Base-by-base conservation (phyloP, 2,888 invertebrate species). In the Drosophila kuntzei region DNA sequence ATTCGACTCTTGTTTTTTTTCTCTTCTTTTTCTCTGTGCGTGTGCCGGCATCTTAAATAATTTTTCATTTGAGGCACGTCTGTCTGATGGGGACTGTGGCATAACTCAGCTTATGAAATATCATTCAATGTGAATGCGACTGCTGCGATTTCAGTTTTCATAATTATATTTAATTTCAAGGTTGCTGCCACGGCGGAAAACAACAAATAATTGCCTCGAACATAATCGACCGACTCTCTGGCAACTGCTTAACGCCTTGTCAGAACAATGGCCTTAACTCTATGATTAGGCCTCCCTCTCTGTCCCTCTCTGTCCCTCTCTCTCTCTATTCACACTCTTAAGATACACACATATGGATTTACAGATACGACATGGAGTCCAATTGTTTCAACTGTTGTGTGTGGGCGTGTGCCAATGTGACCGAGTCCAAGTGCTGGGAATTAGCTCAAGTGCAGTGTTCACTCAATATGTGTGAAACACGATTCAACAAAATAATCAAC, bases 151-250 rank as follows among this genome's bases (percentile, higher is more conserved):
- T 74, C 47, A 55, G 73, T 71, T 79, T 73, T 75, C 77, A 85
- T 85, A 86, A 86, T 89, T 86, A 87, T 87, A 85, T 89, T 89
- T 86, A 89, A 89, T 86, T 86, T 89, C 89, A 86, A 89, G 85
- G 89, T 81, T 89, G 76, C 55, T 39, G n/a, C 47, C 53, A 43
- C 60, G 65, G 64, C 81, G 74, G 79, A 80, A 87, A 81, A 79
- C 85, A 85, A 81, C 73, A 83, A 67, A 83, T 75, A 75, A 88
- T 83, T 68, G 76, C 70, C 55, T 29, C 41, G 7, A 50, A 50
- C 68, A 76, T 78, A 78, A 86, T 85, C 69, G 85, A 53, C 58
- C 58, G 76, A 59, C 41, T 60, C 74, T 66, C 78, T 69, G 72
- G 80, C 83, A 84, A 73, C 82, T 83, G 83, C 89, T 83, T 88